Evolutionary conservation across 92 coral and sea anemone genomes (phyloP).

Genomic region (Zoanthus sansibaricus): DNA sequence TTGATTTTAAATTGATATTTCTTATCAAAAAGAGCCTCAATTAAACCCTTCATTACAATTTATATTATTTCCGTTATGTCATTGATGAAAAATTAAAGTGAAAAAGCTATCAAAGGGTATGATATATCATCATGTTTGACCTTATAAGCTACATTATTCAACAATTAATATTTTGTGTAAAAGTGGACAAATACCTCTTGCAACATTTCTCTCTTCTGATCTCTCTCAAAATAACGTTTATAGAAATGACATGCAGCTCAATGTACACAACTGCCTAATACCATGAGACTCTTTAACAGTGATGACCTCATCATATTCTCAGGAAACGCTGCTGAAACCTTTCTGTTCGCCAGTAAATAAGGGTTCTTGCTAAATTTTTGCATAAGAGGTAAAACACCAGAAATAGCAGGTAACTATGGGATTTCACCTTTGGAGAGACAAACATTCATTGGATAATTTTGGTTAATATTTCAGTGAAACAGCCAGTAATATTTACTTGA

Average conservation of each 20-base stretch:
- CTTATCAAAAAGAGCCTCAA: neutral
- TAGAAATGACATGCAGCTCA: neutral
- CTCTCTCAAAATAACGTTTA: conserved; percentile 1
- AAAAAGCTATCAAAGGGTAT: conserved; percentile 7
- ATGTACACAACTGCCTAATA: neutral
- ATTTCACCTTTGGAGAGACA: too few relatives aligned
- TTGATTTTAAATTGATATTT: neutral
- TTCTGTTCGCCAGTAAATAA: neutral
- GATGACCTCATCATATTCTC: neutral
- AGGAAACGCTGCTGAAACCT: neutral
- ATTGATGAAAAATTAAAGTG: neutral
- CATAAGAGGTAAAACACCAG: too few relatives aligned
- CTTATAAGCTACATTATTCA: conserved; percentile 5
- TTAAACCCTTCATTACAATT: neutral
- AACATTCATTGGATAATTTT: too few relatives aligned
- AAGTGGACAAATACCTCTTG: neutral
- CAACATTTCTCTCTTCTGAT: neutral
- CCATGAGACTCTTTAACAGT: neutral
- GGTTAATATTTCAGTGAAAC: too few relatives aligned
- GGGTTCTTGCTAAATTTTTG: too few relatives aligned
- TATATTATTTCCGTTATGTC: conserved; percentile 4
- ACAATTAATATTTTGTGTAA: neutral
- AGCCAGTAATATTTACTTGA: too few relatives aligned
- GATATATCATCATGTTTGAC: neutral
- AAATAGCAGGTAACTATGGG: too few relatives aligned